A percentile compares a stretch with the other conserved stretches of the same genome.
Evolutionary conservation across 2,113 vertebrate genomes (phyloP).

Genomic region (Numida meleagris): DNA sequence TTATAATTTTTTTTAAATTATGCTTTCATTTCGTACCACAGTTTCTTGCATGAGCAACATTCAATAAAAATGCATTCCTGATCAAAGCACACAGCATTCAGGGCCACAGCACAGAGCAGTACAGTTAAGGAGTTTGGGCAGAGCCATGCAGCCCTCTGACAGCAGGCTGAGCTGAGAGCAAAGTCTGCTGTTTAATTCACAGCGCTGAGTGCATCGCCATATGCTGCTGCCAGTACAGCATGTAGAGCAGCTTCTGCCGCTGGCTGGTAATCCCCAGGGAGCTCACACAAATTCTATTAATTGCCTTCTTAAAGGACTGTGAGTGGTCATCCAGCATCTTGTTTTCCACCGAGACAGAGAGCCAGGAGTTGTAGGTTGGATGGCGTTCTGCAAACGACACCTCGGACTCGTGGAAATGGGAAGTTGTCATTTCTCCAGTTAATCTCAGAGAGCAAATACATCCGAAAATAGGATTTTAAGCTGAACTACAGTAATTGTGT

Average conservation of each 20-base stretch:
- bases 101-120: fast-evolving
- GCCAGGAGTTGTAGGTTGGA: not conserved
- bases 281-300: slow-evolving; percentile 25
- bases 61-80: not conserved
- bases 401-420: not conserved
- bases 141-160: not conserved
- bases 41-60: not conserved
- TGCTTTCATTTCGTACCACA: not conserved
- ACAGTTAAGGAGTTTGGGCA: not conserved
- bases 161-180: not conserved
- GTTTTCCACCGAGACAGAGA: not conserved
- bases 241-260: slow-evolving; percentile 35
- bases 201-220: not conserved
- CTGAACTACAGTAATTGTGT: not conserved
- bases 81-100: not conserved
- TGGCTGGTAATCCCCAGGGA: slow-evolving; percentile 16
- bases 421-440: not conserved
- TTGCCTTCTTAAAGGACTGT: slow-evolving; percentile 7
- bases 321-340: not conserved
- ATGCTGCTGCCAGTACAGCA: slow-evolving; percentile 35
- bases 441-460: not conserved
- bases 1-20: not conserved
- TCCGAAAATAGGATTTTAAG: not conserved
- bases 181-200: slow-evolving; percentile 8
- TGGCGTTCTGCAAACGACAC: not conserved